Conservation (phyloP, 2,888 invertebrate species). For the Drosophila hamatofila region DNA sequence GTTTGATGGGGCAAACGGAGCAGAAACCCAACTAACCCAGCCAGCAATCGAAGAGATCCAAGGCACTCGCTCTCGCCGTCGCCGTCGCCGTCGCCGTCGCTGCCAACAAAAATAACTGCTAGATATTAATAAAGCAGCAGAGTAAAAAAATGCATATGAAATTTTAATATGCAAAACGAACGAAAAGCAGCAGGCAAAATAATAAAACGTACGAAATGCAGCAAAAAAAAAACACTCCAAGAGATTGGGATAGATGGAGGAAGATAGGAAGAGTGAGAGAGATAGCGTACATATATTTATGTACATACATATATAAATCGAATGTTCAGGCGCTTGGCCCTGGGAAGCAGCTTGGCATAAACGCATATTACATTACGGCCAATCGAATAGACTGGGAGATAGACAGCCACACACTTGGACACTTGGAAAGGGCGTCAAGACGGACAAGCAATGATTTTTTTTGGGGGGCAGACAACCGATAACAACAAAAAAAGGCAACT, state of each 20-base stretch:
- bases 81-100: constrained; percentile 20
- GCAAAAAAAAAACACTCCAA: constrained; percentile 47
- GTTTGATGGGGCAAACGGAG: constrained; percentile 76
- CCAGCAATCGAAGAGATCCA: constrained; percentile 51
- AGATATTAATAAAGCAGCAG: constrained; percentile 77
- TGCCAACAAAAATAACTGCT: constrained; percentile 75
- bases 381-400: constrained; percentile 62
- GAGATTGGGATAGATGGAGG: constrained; percentile 5
- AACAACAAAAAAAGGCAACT: constrained; percentile 21
- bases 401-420: constrained; percentile 34
- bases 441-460: constrained; percentile 48
- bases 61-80: constrained; percentile 33
- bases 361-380: constrained; percentile 63
- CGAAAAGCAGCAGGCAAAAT: constrained; percentile 60
- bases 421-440: constrained; percentile 9
- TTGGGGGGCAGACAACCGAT: constrained; percentile 44
- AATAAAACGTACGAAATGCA: constrained; percentile 69
- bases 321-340: constrained; percentile 51
- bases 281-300: constrained; percentile 31
- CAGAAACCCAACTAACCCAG: constrained; percentile 70
- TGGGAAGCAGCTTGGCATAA: constrained; percentile 51
- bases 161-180: constrained; percentile 80
- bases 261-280: neutral
- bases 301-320: constrained; percentile 39
- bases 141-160: constrained; percentile 73